Base-by-base conservation (phyloP, 2,888 invertebrate genomes). In the Parochlus steinenii region DNA sequence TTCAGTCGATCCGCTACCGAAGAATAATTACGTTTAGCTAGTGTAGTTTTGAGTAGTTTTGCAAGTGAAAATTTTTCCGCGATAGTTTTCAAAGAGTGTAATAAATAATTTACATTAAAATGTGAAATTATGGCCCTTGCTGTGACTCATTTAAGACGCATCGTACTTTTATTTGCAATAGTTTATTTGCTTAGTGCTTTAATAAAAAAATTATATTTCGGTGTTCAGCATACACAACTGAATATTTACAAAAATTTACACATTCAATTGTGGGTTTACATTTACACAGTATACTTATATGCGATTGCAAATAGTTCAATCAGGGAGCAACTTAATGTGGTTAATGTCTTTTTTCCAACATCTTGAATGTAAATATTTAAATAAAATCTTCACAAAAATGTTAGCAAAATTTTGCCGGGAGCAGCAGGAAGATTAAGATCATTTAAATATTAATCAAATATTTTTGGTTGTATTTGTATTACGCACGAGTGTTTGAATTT, bases 201-300 rank as follows among this genome's bases (percentile, higher is more conserved):
- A 19, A 10, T 33, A 7, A 11, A 14, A 11, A 12, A 25, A 17
- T 14, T 33, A 26, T n/a, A 14, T 3, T n/a, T 12, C 1, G 23
- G 31, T 31, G 31, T 31, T 23, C 20, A 31, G 15, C 5, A 12
- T 6, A 20, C 6, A 31, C 20, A 23, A 5, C 23, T 6, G 11
- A 14, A 22, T 2, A 4, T 31, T 20, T 20, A 31, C n/a, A 53
- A 52, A 41, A 49, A 51, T 33, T 38, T 53, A 31, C 55, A 56
- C 42, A 49, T 56, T 43, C 56, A 56, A 34, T 51, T 52, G 48
- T 56, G 56, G 56, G 54, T 50, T 17, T 55, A 56, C 40, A 51
- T 56, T 23, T 56, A 56, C 39, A 51, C 52, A 32, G 51, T 50
- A 33, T 56, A 56, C 28, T 44, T 50, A 10, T 56, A 56, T 31